phyloP scores from a whole-genome alignment of 2,888 invertebrate genomes.

The Zelleria hepariella region DNA sequence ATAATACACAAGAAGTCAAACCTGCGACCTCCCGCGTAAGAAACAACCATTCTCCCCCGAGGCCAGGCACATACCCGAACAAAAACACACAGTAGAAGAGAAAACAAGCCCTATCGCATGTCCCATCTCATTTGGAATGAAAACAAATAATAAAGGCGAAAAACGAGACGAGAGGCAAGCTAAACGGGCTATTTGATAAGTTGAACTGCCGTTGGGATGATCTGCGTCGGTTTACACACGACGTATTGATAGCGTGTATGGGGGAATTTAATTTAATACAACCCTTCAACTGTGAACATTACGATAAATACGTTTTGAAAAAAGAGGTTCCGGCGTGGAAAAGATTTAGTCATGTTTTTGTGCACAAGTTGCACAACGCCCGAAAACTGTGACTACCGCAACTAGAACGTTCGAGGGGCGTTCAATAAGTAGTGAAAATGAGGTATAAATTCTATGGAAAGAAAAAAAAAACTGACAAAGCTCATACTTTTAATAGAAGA shows the following conservation, averaged over 20 bases:
- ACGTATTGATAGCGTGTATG: neutral
- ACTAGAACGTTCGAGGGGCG: too few species aligned
- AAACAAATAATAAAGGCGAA: neutral
- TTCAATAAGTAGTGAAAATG: too few species aligned
- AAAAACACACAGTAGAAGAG: neutral
- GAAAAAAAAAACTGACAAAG: too few species aligned
- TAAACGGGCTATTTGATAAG: neutral
- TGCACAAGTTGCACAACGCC: too few species aligned
- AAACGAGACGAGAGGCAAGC: neutral
- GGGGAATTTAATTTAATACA: neutral
- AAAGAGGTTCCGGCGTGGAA: too few species aligned
- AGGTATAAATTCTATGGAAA: too few species aligned
- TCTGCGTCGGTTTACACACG: neutral
- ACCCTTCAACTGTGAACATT: neutral
- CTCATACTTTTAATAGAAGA: too few species aligned
- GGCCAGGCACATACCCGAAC: neutral
- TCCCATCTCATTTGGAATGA: neutral
- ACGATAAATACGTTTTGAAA: neutral
- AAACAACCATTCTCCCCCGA: too few species aligned
- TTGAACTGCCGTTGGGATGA: neutral
- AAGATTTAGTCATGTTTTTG: too few species aligned
- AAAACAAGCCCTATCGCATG: neutral
- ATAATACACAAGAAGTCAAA: too few species aligned
- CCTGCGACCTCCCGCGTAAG: too few species aligned
- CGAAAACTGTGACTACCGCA: too few species aligned